phyloP scores from a whole-genome alignment of 2,888 invertebrate species.

The Nymphalis polychloros region DNA sequence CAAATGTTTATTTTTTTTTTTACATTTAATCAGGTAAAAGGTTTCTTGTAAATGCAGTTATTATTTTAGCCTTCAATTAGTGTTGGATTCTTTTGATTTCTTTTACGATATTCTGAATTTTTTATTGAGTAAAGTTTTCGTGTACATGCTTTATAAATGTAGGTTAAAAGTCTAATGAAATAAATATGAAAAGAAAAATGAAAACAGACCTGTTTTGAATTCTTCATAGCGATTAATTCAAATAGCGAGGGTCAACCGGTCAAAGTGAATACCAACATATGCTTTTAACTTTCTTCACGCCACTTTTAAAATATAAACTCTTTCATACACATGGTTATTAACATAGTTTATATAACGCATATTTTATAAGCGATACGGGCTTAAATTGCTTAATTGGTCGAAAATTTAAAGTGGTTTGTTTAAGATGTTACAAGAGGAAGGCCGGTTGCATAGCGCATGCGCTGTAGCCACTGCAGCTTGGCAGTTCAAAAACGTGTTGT shows the following conservation, averaged over 20 bases:
- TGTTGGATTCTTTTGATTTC: slow-evolving; percentile 2
- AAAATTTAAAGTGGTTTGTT: slow-evolving; percentile 43
- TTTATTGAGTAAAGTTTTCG: slow-evolving; percentile 8
- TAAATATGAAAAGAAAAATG: slow-evolving; percentile 7
- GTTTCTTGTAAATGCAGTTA: background rate
- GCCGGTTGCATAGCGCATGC: slow-evolving; percentile 72
- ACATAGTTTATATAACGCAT: background rate
- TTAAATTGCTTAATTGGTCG: slow-evolving; percentile 42
- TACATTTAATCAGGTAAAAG: slow-evolving; percentile 1
- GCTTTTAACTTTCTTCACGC: slow-evolving; percentile 40
- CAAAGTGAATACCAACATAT: slow-evolving; percentile 39
- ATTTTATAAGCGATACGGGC: slow-evolving; percentile 20
- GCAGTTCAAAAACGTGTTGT: slow-evolving; percentile 58
- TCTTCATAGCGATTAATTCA: slow-evolving; percentile 34
- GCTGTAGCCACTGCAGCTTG: slow-evolving; percentile 67
- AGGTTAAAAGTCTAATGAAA: slow-evolving; percentile 8
- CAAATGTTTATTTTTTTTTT: background rate
- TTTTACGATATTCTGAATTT: background rate
- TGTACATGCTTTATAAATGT: background rate
- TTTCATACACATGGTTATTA: slow-evolving; percentile 32
- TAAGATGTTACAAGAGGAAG: slow-evolving; percentile 56
- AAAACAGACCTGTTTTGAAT: background rate
- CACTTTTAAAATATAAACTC: slow-evolving; percentile 23
- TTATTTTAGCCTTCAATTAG: slow-evolving; percentile 5
- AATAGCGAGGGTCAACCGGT: slow-evolving; percentile 35